Percentiles rank a stretch among this genome's conserved stretches.
Conservation (phyloP, 2,113 vertebrate genomes). For the Brachionichthys hirsutus region DNA sequence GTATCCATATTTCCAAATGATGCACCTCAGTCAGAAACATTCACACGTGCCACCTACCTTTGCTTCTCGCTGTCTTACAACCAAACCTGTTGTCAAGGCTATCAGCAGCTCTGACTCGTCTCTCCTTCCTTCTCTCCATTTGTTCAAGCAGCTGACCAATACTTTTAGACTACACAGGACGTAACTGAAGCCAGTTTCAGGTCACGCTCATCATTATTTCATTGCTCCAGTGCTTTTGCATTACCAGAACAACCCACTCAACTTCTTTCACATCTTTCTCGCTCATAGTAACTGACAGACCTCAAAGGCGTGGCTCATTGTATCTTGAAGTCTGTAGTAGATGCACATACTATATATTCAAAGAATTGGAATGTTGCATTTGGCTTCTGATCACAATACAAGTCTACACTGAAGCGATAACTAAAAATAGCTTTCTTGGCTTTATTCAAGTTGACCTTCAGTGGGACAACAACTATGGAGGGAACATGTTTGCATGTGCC, state of each 20-base stretch:
- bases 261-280: conserved; percentile 36
- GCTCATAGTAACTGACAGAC: conserved; percentile 8
- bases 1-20: no score
- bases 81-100: conserved; percentile 13
- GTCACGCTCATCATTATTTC: conserved; percentile 81
- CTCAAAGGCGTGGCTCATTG: background rate
- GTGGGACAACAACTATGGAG: conserved; percentile 9
- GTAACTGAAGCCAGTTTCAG: conserved; percentile 78
- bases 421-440: background rate
- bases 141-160: conserved; percentile 32
- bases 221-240: conserved; percentile 71
- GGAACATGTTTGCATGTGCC: conserved; percentile 35
- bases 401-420: background rate
- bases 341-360: background rate
- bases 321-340: background rate
- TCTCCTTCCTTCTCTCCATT: conserved; percentile 44
- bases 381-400: conserved; percentile 4
- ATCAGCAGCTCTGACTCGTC: conserved; percentile 38
- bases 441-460: background rate
- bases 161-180: conserved; percentile 57
- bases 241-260: conserved; percentile 59
- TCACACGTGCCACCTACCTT: no score
- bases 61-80: no score
- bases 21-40: no score
- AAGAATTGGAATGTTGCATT: background rate